phyloP scores from a whole-genome alignment of 2,888 invertebrate species.

The Cistogaster globosa region DNA sequence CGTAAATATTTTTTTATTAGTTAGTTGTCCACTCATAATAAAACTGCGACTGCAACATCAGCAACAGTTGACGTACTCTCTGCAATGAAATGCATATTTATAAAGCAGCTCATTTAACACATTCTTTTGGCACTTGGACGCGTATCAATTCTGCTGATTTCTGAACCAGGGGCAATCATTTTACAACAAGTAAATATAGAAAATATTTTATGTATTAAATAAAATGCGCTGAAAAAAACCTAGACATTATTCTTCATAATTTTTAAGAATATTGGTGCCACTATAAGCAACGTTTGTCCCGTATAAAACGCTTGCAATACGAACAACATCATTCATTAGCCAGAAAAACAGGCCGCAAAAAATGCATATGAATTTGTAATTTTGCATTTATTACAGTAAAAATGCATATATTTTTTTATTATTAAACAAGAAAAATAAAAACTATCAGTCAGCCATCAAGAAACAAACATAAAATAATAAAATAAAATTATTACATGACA shows the following conservation, averaged over 20 bases:
- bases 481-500: conserved; percentile 67
- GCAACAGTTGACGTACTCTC: neutral
- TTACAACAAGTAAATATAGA: conserved; percentile 10
- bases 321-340: conserved; percentile 52
- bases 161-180: conserved; percentile 59
- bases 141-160: conserved; percentile 30
- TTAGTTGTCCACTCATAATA: conserved; percentile 38
- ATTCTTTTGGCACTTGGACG: conserved; percentile 49
- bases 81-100: conserved; percentile 66
- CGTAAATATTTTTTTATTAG: conserved; percentile 57
- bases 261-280: conserved; percentile 73
- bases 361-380: conserved; percentile 61
- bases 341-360: conserved; percentile 36
- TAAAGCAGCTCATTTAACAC: conserved; percentile 66
- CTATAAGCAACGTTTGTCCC: conserved; percentile 50
- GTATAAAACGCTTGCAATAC: conserved; percentile 35
- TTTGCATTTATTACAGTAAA: conserved; percentile 51
- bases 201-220: conserved; percentile 34
- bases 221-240: conserved; percentile 54
- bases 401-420: conserved; percentile 43
- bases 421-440: conserved; percentile 30
- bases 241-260: conserved; percentile 74
- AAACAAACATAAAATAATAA: conserved; percentile 56
- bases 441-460: conserved; percentile 43
- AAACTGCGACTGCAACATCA: conserved; percentile 41